phyloP scores from a whole-genome alignment of 2,888 invertebrate genomes.

The Helicoverpa assulta region DNA sequence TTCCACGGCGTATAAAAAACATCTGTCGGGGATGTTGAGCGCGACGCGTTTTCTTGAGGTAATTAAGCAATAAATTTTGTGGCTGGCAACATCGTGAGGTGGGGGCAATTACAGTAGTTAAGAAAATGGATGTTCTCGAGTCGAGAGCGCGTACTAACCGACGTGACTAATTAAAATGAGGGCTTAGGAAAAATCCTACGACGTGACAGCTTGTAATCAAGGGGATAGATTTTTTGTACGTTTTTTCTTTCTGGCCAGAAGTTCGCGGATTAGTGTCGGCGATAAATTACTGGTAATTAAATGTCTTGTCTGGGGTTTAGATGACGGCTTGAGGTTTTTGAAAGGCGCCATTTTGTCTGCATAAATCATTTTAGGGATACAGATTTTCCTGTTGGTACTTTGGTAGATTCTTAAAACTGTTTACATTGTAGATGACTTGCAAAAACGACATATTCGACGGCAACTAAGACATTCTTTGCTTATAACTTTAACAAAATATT shows the following conservation, averaged over 20 bases:
- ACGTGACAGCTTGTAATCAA: constrained; percentile 90
- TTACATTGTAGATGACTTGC: no score
- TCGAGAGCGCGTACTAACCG: constrained; percentile 73
- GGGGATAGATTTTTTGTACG: constrained; percentile 85
- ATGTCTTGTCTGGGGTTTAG: constrained; percentile 79
- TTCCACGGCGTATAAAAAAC: constrained; percentile 88
- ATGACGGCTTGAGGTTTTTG: constrained; percentile 60
- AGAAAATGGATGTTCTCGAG: constrained; percentile 86
- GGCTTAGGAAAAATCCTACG: constrained; percentile 89
- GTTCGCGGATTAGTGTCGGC: constrained; percentile 83
- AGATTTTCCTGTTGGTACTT: constrained; percentile 56
- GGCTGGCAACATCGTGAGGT: constrained; percentile 87
- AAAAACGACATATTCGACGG: no score
- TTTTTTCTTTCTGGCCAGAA: constrained; percentile 78
- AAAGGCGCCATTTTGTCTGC: constrained; percentile 59
- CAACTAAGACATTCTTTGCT: no score
- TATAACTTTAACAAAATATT: no score
- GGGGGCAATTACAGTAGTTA: constrained; percentile 88
- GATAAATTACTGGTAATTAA: constrained; percentile 89
- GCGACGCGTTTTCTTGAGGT: constrained; percentile 89
- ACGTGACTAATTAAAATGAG: constrained; percentile 87
- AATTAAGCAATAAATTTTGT: constrained; percentile 91
- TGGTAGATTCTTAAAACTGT: background rate
- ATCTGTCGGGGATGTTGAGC: constrained; percentile 82
- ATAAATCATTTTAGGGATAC: constrained; percentile 67